Conservation (phyloP, 30 jellyfish, hydroid and myxozoan genomes). For the Turritopsis dohrnii region DNA sequence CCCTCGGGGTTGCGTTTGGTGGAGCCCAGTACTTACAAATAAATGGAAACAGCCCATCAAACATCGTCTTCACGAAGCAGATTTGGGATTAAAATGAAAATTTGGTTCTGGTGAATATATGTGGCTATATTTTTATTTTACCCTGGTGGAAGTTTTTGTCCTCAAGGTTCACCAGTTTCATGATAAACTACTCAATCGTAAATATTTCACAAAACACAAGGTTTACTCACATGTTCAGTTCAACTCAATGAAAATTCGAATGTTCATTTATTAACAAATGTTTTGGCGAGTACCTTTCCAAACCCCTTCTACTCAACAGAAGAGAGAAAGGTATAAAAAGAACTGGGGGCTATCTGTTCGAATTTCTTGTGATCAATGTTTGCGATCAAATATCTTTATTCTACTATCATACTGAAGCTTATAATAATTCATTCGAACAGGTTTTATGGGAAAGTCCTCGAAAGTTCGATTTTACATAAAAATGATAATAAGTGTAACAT, state of each 20-base stretch:
- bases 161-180: too few relatives aligned
- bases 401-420: neutral
- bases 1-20: too few relatives aligned
- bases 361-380: neutral
- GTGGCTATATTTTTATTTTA: too few relatives aligned
- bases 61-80: too few relatives aligned
- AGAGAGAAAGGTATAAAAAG: neutral
- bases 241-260: neutral
- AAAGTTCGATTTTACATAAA: neutral
- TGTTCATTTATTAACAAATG: neutral
- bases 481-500: neutral
- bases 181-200: neutral
- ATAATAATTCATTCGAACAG: neutral
- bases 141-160: too few relatives aligned
- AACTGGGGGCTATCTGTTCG: neutral
- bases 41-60: too few relatives aligned
- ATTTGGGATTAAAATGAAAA: too few relatives aligned
- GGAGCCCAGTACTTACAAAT: too few relatives aligned
- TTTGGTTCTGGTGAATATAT: too few relatives aligned
- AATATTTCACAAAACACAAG: neutral
- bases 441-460: neutral
- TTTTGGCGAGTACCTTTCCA: neutral
- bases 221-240: neutral
- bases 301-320: neutral
- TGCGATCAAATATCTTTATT: neutral